Conservation (phyloP, 2,888 invertebrate species). For the Leucoma salicis region DNA sequence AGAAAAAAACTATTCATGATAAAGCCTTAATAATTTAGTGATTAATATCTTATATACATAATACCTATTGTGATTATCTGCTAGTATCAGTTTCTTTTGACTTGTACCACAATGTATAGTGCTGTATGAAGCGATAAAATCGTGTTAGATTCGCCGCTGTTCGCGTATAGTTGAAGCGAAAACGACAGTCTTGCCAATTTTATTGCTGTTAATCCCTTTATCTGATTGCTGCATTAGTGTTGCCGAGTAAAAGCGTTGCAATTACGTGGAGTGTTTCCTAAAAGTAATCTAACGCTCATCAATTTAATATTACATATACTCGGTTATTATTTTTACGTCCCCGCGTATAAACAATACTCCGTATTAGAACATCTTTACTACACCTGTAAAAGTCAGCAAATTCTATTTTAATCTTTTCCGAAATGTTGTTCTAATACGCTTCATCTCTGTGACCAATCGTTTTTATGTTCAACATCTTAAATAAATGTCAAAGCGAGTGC, state of each 20-base stretch:
- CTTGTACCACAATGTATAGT: slow-evolving; percentile 23
- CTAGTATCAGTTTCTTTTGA: background rate
- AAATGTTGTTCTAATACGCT: slow-evolving; percentile 8
- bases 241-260: slow-evolving; percentile 25
- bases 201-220: slow-evolving; percentile 38
- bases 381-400: slow-evolving; percentile 17
- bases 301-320: slow-evolving; percentile 18
- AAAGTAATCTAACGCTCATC: slow-evolving; percentile 28
- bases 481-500: background rate
- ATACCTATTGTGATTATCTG: too few relatives aligned
- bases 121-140: slow-evolving; percentile 39
- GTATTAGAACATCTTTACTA: slow-evolving; percentile 24
- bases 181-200: slow-evolving; percentile 38
- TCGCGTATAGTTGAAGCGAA: slow-evolving; percentile 36
- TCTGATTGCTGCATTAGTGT: slow-evolving; percentile 19
- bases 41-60: too few relatives aligned
- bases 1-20: too few relatives aligned
- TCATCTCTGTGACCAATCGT: slow-evolving; percentile 5
- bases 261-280: slow-evolving; percentile 28
- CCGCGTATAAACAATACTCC: slow-evolving; percentile 13
- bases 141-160: slow-evolving; percentile 41
- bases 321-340: slow-evolving; percentile 12
- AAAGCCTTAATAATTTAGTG: too few relatives aligned
- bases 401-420: slow-evolving; percentile 8
- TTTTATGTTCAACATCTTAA: background rate